Conservation (phyloP, 2,888 invertebrate genomes). For the Erebia ligea region DNA sequence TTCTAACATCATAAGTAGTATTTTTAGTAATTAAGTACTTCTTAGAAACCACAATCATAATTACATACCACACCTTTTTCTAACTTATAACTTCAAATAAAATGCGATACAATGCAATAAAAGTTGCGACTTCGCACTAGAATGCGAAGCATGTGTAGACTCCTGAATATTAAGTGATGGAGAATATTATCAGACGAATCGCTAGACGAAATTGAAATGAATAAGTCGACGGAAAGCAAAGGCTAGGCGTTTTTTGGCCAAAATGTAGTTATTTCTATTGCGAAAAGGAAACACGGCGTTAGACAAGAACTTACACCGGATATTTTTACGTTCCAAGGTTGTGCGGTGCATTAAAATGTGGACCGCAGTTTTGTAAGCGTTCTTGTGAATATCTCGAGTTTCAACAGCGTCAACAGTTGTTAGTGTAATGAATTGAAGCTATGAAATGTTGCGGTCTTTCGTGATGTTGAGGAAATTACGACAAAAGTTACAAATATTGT, state of each 20-base stretch:
- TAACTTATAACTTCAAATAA: too few species aligned
- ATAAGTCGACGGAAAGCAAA: too few species aligned
- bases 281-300: slow-evolving; percentile 25
- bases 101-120: too few species aligned
- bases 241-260: neutral
- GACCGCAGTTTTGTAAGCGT: slow-evolving; percentile 37
- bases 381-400: slow-evolving; percentile 36
- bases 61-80: too few species aligned
- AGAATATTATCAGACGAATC: too few species aligned
- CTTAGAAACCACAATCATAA: too few species aligned
- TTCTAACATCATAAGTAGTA: neutral
- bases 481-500: slow-evolving; percentile 30
- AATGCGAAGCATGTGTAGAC: too few species aligned
- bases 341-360: slow-evolving; percentile 35
- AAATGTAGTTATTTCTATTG: slow-evolving; percentile 18
- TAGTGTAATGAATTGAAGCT: slow-evolving; percentile 57
- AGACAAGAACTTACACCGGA: slow-evolving; percentile 31
- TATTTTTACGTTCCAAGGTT: slow-evolving; percentile 37
- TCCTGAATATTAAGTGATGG: too few species aligned
- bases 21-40: too few species aligned
- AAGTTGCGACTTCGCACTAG: too few species aligned
- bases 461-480: slow-evolving; percentile 64
- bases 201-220: too few species aligned
- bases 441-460: slow-evolving; percentile 62
- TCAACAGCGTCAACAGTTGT: slow-evolving; percentile 43